Evolutionary conservation across 2,113 vertebrate species (phyloP).

Genomic region (Pardalotus punctatus): DNA sequence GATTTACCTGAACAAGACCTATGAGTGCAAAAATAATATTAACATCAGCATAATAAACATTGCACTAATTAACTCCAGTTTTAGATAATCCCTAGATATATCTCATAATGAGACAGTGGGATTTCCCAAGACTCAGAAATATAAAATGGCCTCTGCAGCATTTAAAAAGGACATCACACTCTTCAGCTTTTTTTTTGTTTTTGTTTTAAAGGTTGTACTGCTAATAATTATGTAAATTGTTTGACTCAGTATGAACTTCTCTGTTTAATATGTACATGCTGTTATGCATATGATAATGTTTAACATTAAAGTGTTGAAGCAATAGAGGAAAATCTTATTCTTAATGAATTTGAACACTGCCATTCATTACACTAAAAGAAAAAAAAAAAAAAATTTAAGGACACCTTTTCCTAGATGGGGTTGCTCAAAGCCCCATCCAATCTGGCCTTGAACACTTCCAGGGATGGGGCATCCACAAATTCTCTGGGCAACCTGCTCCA

Average conservation of each 20-base stretch:
- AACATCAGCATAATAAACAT: slow-evolving; percentile 35
- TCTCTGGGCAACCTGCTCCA: background rate
- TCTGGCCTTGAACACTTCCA: background rate
- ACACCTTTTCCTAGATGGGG: background rate
- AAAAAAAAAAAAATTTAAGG: background rate
- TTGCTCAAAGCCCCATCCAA: background rate
- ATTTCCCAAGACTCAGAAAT: slow-evolving; percentile 14
- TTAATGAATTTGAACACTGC: slow-evolving; percentile 7
- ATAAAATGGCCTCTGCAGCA: background rate
- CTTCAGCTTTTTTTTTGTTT: background rate
- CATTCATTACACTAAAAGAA: background rate
- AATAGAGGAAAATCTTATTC: background rate
- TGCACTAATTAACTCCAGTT: slow-evolving; percentile 25
- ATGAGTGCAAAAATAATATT: slow-evolving; percentile 12
- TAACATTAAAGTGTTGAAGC: slow-evolving; percentile 14
- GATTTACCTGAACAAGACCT: background rate
- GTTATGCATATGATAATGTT: slow-evolving; percentile 9
- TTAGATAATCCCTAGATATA: slow-evolving; percentile 29
- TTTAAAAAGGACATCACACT: slow-evolving; percentile 8
- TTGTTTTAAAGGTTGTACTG: background rate
- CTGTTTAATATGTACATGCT: slow-evolving; percentile 47
- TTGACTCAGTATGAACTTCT: slow-evolving; percentile 24
- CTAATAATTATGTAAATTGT: slow-evolving; percentile 47
- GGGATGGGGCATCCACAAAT: background rate
- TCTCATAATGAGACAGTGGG: slow-evolving; percentile 15